Base-by-base conservation (phyloP, 2,113 vertebrate species). In the Polypterus senegalus region DNA sequence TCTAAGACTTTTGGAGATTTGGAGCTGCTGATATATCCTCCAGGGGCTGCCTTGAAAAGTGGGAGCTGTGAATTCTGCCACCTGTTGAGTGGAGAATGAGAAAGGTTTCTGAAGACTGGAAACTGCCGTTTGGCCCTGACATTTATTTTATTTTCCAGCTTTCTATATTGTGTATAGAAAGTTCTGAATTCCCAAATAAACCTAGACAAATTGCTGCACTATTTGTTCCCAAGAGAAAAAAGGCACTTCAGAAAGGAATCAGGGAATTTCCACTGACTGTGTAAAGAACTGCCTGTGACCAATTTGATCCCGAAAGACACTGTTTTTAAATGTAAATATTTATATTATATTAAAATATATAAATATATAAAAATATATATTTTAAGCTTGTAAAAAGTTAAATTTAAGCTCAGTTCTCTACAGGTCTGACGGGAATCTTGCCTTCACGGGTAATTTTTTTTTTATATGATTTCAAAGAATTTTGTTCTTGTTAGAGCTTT, bases 251-350 rank as follows among this genome's bases (percentile, higher is more conserved):
- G 64, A 67, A 73, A 66, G 77, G 76, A 81, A 76, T 70, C 76
- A 86, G 81, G 83, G 83, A 83, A 76, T 81, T 76, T 81, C 86
- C 83, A 81, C 83, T 88, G 80, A 70, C 76, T 76, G 79, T 79
- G 71, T 74, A 71, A 73, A 72, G 70, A 81, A 83, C 9, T 62
- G 48, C 64, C 72, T 74, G 67, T 72, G 69, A 73, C 75, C 74
- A 71, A 59, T 70, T 65, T 27, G 58, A 74, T 75, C 69, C 72
- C 8, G 9, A 72, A 68, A 71, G 63, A 72, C 55, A 49, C 63
- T 69, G 51, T 0, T 2, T 57, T 65, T 67, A 63, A 10, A 58
- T 59, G 56, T 53, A 56, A 49, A 57, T 7, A 27, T 44, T 52
- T 52, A 52, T 52, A 52, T 52, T 52, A 52, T 52, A 27, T 27